phyloP scores from a whole-genome alignment of 2,113 vertebrate species.

The Motacilla tschutschensis region DNA sequence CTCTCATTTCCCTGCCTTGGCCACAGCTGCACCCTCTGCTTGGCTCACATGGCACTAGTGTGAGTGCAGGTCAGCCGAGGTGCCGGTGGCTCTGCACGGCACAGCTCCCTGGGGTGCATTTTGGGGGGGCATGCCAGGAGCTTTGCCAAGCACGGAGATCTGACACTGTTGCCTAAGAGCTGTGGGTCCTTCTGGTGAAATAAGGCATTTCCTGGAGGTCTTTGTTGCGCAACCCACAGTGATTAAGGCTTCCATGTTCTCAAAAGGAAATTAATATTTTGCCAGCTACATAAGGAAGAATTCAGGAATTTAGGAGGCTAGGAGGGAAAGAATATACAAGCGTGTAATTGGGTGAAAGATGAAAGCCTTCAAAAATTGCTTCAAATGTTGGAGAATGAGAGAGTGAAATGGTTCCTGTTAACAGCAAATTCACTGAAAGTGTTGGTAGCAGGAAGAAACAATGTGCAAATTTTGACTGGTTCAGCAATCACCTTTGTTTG shows the following conservation, averaged over 20 bases:
- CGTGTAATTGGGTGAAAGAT: background rate
- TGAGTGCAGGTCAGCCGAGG: fast-evolving
- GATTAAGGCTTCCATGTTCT: conserved; percentile 27
- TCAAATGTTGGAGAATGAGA: background rate
- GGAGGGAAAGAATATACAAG: background rate
- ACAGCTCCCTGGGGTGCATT: fast-evolving
- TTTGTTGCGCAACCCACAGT: background rate
- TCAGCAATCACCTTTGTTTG: background rate
- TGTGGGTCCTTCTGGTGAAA: background rate
- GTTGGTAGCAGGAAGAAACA: background rate
- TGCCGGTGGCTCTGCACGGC: fast-evolving
- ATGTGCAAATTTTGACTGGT: background rate
- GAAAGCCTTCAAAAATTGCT: background rate
- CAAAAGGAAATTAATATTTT: conserved; percentile 46
- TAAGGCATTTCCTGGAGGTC: conserved; percentile 13
- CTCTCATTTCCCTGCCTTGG: background rate
- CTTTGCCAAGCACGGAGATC: fast-evolving
- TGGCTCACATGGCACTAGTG: fast-evolving
- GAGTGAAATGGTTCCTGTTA: background rate
- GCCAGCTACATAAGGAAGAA: background rate
- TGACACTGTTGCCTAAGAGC: background rate
- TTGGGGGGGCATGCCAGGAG: fast-evolving
- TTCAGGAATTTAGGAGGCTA: background rate
- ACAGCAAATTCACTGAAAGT: background rate
- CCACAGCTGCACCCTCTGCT: background rate